Base-by-base conservation (phyloP, 2,888 invertebrate species). In the Chrysomela aeneicollis region DNA sequence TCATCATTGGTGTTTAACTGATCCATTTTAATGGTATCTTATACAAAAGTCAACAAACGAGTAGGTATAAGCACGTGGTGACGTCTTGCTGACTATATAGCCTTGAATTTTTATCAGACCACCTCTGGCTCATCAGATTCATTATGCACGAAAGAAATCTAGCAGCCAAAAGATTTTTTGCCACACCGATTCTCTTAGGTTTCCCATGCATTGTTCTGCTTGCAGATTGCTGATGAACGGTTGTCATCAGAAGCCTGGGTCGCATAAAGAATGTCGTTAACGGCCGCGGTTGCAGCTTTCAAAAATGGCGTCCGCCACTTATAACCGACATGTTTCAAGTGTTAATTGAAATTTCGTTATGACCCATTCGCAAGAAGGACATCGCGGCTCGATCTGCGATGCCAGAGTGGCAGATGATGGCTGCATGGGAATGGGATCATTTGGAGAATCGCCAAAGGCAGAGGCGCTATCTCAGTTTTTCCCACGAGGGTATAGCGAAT, bases 291-390 rank as follows among this genome's bases (percentile, higher is more conserved):
- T 63, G 67, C 58, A 57, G 66, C 66, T 51, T 70, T 70, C 55
- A 54, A 68, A 70, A 70, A 70, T 70, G 70, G 70, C 70, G 67
- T 60, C 70, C 61, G 66, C 61, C 69, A 69, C 69, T 67, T 69
- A 65, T 59, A 62, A 54, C 60, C 68, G 67, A 68, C 70, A 67
- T 70, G 70, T 63, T 61, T 63, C 53, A 68, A 70, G 70, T 70
- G 70, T 70, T 70, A 70, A 70, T 70, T 70, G 70, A 68, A 68
- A 70, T 70, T 70, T 65, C 64, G 59, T 68, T 68, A 70, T 68
- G 64, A 66, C 66, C 64, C 63, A 67, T 69, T 69, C 67, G 67
- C 67, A 69, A 69, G 57, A 49, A 63, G 58, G 47, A 46, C 61
- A 66, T 59, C 46, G 30, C 32, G n/a, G n/a, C 53, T 60, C 54